These are phyloP conservation scores for Psylliodes chrysocephalus DNA, from an alignment of 2,888 invertebrate species.

Conservation along the genomic window DNA sequence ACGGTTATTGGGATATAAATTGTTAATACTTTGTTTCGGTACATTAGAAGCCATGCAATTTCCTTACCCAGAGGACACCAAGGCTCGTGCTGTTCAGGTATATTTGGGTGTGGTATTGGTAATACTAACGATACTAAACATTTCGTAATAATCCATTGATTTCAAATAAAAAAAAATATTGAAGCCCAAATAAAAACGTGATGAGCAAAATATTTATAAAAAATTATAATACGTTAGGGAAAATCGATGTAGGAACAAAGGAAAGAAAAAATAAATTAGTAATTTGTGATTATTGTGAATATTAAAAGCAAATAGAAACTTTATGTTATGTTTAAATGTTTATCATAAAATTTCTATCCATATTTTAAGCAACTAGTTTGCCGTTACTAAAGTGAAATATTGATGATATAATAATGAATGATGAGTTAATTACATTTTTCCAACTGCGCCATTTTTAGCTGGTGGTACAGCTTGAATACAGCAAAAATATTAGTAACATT, in stretches of 20 bases:
- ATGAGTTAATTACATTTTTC: constrained; percentile 1
- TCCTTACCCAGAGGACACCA: constrained; percentile 87
- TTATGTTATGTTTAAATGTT: background rate
- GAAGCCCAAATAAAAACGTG: constrained; percentile 17
- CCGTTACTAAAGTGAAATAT: background rate
- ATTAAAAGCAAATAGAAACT: constrained; percentile 15
- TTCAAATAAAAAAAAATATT: constrained; percentile 6
- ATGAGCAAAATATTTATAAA: constrained; percentile 27
- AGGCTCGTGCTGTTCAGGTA: constrained; percentile 90
- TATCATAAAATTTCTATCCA: background rate
- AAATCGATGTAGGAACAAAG: constrained; percentile 10
- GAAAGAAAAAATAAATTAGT: constrained; percentile 32
- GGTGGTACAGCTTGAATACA: background rate
- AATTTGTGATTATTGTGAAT: constrained; percentile 28
- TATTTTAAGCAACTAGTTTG: constrained; percentile 1
- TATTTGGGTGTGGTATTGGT: constrained; percentile 87
- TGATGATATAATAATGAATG: background rate
- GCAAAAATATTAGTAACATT: constrained; percentile 2
- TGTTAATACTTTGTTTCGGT: constrained; percentile 2
- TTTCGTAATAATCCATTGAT: constrained; percentile 5
- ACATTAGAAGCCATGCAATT: constrained; percentile 44
- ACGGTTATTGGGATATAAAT: constrained; percentile 11
- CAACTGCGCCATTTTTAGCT: background rate
- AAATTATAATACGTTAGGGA: constrained; percentile 12
- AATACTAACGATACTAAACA: constrained; percentile 75